These are phyloP conservation scores for Otus sunia DNA, from an alignment of 2,113 vertebrate genomes.

Conservation along the genomic window DNA sequence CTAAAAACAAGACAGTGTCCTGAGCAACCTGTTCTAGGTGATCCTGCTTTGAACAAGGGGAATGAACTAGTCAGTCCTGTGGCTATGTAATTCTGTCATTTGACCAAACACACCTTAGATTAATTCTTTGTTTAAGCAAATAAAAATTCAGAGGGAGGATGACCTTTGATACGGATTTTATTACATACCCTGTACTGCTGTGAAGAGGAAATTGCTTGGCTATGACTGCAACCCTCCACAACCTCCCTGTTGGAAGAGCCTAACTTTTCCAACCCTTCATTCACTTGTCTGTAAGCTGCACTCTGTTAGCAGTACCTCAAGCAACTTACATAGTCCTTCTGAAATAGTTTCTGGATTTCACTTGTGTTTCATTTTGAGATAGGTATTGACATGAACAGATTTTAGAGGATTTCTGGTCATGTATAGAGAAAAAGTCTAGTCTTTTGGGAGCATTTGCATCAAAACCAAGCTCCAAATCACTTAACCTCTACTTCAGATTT, in stretches of 20 bases:
- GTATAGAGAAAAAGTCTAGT: background rate
- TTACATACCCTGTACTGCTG: background rate
- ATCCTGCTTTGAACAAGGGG: background rate
- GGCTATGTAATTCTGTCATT: background rate
- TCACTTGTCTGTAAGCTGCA: background rate
- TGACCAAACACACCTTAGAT: background rate
- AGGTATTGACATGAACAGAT: background rate
- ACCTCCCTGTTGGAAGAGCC: background rate
- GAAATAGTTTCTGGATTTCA: background rate
- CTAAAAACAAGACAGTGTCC: background rate
- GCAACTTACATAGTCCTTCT: background rate
- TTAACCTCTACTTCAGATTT: background rate
- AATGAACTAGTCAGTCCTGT: background rate
- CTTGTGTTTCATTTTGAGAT: background rate
- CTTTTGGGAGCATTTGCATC: background rate
- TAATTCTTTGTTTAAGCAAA: background rate
- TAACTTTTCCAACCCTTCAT: background rate
- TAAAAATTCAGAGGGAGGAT: background rate
- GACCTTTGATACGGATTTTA: background rate
- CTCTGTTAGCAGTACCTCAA: background rate
- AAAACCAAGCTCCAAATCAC: background rate
- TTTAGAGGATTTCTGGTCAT: background rate
- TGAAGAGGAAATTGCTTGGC: background rate
- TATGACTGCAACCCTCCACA: background rate
- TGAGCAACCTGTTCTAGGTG: background rate